Percentiles rank a stretch among this genome's conserved stretches.
phyloP scores from a whole-genome alignment of 1,140 invertebrate genomes.

The Nasonia longicornis region DNA sequence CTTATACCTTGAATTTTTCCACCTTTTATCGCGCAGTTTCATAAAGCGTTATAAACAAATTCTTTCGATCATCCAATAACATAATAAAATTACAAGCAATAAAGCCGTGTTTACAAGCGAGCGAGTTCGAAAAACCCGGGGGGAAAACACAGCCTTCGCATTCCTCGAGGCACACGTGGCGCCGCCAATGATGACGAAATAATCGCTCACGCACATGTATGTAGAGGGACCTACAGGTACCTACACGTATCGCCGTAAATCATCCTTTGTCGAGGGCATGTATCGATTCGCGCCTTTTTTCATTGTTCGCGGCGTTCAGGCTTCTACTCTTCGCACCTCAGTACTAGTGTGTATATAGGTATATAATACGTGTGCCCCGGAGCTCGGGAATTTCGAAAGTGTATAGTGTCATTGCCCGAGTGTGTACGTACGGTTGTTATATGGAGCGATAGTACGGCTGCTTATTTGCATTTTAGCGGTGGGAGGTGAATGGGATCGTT shows the following conservation, averaged over 20 bases:
- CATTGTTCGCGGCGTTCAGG: background rate
- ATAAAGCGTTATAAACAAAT: background rate
- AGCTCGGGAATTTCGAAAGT: background rate
- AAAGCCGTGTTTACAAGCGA: background rate
- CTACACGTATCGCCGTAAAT: constrained; percentile 11
- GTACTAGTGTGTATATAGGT: background rate
- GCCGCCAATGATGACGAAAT: constrained; percentile 26
- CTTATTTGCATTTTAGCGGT: background rate
- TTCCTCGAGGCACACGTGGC: constrained; percentile 49
- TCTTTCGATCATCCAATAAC: background rate
- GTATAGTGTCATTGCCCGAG: background rate
- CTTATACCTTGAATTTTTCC: background rate
- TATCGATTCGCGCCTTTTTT: constrained; percentile 11
- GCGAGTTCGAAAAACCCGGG: background rate
- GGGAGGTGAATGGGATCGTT: background rate
- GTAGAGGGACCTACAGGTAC: background rate
- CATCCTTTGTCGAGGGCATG: constrained; percentile 7
- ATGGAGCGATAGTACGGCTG: background rate
- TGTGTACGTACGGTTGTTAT: background rate
- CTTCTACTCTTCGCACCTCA: background rate
- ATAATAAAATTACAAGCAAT: background rate
- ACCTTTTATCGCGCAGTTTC: background rate
- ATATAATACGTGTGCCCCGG: background rate
- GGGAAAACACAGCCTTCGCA: constrained; percentile 49
- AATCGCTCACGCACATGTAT: background rate